phyloP scores from a whole-genome alignment of 2,888 invertebrate species.

The Meghimatium bilineatum region DNA sequence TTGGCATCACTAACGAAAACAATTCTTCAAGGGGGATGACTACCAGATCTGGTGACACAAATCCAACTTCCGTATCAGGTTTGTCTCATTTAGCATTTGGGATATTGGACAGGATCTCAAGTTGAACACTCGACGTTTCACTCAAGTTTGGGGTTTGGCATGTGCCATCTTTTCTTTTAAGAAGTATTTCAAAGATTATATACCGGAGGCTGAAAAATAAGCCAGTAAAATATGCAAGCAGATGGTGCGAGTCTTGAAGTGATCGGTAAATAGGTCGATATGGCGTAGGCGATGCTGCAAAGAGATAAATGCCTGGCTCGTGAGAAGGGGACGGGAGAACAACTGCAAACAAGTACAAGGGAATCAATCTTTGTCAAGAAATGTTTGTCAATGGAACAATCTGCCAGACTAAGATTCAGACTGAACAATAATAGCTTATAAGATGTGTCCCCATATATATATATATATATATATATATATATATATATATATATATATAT shows the following conservation, averaged over 20 bases:
- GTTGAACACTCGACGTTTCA: slow-evolving; percentile 7
- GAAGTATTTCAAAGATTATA: not conserved
- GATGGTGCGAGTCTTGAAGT: slow-evolving; percentile 7
- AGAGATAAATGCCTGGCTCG: not conserved
- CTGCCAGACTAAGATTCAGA: not conserved
- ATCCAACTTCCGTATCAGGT: slow-evolving; percentile 5
- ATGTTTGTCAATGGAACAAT: not conserved
- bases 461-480: no score
- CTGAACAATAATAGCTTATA: no score
- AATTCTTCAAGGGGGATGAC: not conserved
- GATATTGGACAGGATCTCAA: not conserved
- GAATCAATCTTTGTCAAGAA: not conserved
- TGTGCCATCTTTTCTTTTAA: not conserved
- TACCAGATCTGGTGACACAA: not conserved
- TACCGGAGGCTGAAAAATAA: not conserved
- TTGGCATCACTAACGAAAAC: not conserved
- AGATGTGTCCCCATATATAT: no score
- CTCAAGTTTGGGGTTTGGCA: slow-evolving; percentile 7
- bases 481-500: no score
- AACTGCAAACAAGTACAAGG: not conserved
- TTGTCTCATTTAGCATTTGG: not conserved
- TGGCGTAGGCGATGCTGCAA: slow-evolving; percentile 11
- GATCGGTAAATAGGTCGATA: slow-evolving; percentile 20
- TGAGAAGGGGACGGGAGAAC: not conserved
- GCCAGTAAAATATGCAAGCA: not conserved